Evolutionary conservation across 2,113 vertebrate genomes (phyloP).

Genomic region (Ctenomys sociabilis): DNA sequence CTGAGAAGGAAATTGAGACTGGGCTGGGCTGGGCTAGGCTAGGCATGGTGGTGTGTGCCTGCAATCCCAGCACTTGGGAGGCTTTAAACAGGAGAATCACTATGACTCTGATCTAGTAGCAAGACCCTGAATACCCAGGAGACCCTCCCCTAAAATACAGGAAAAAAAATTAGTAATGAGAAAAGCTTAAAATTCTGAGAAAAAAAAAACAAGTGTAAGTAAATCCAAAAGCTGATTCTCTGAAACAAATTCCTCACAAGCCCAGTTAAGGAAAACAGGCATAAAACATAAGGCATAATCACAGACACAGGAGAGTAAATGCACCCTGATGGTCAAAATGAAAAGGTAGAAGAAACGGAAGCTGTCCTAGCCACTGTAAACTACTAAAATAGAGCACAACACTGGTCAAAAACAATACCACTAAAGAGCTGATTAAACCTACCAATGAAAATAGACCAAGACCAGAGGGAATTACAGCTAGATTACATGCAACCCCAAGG

Average conservation of each 20-base stretch:
- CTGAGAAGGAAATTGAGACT: too few relatives aligned
- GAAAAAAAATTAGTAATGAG: not conserved
- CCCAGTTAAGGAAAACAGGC: not conserved
- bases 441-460: too few relatives aligned
- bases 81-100: too few relatives aligned
- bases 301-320: not conserved
- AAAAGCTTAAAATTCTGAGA: not conserved
- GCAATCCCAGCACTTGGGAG: too few relatives aligned
- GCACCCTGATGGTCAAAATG: not conserved
- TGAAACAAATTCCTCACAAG: conserved; percentile 34
- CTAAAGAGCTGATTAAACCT: too few relatives aligned
- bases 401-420: not conserved
- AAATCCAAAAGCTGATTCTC: not conserved
- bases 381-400: not conserved
- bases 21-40: too few relatives aligned
- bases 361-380: not conserved
- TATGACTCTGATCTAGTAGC: too few relatives aligned
- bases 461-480: not conserved
- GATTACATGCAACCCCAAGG: not conserved
- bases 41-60: too few relatives aligned
- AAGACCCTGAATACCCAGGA: too few relatives aligned
- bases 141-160: too few relatives aligned
- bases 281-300: not conserved
- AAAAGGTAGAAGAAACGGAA: not conserved
- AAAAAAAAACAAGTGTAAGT: not conserved